phyloP scores from a whole-genome alignment of 1,140 invertebrate species.

The Atta cephalotes region DNA sequence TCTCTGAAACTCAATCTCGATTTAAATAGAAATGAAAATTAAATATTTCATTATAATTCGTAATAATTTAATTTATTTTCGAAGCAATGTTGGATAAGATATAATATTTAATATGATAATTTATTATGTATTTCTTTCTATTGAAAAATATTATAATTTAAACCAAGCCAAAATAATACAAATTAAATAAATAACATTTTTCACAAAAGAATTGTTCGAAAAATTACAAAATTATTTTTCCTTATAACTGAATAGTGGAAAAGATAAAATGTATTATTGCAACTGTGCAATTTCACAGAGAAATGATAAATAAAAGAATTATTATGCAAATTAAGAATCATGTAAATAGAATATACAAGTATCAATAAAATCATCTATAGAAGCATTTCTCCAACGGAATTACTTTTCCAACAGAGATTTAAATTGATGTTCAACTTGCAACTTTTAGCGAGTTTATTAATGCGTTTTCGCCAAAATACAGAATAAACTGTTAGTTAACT shows the following conservation, averaged over 20 bases:
- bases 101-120: background rate
- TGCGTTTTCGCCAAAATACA: slow-evolving; percentile 1
- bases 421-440: slow-evolving; percentile 14
- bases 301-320: slow-evolving; percentile 34
- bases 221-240: background rate
- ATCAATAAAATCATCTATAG: background rate
- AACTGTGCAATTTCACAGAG: background rate
- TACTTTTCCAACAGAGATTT: background rate
- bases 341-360: background rate
- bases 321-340: background rate
- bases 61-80: background rate
- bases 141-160: background rate
- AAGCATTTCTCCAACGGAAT: background rate
- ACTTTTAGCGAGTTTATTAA: background rate
- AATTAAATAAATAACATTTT: slow-evolving; percentile 1
- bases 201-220: background rate
- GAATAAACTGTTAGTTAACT: slow-evolving; percentile 48
- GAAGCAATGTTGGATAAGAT: no score
- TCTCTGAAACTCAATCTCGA: background rate
- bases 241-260: background rate
- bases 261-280: background rate
- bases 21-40: background rate
- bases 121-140: background rate
- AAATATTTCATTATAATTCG: background rate
- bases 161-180: background rate